These are phyloP conservation scores for Alouatta palliata DNA, from an alignment of 2,113 vertebrate species.

Conservation along the genomic window DNA sequence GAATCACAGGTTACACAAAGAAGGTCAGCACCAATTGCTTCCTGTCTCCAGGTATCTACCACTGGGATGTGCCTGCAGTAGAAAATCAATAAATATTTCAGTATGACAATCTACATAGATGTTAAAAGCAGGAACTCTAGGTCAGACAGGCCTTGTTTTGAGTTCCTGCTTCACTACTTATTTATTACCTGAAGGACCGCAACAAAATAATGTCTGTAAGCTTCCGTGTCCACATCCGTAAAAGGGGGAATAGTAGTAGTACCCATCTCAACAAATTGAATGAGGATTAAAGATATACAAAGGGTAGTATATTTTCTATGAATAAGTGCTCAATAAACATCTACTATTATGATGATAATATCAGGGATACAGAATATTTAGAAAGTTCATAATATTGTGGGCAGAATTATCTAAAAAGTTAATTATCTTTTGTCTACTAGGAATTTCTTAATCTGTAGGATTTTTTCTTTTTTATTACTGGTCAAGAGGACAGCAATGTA, in stretches of 20 bases:
- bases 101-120: background rate
- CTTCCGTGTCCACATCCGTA: background rate
- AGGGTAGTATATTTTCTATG: background rate
- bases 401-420: slow-evolving; percentile 28
- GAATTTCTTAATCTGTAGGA: background rate
- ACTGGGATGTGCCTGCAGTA: background rate
- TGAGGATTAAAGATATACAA: background rate
- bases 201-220: background rate
- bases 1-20: background rate
- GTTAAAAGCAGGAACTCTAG: background rate
- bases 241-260: background rate
- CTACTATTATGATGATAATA: background rate
- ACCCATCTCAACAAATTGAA: background rate
- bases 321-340: background rate
- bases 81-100: background rate
- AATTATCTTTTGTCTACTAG: background rate
- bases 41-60: background rate
- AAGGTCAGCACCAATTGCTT: background rate
- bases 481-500: background rate
- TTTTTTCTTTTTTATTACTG: background rate
- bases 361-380: background rate
- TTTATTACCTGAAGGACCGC: background rate
- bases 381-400: background rate
- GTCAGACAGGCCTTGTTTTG: background rate
- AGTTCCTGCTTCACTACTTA: background rate